Base-by-base conservation (phyloP, 2,888 invertebrate genomes). In the Plebejus argus region DNA sequence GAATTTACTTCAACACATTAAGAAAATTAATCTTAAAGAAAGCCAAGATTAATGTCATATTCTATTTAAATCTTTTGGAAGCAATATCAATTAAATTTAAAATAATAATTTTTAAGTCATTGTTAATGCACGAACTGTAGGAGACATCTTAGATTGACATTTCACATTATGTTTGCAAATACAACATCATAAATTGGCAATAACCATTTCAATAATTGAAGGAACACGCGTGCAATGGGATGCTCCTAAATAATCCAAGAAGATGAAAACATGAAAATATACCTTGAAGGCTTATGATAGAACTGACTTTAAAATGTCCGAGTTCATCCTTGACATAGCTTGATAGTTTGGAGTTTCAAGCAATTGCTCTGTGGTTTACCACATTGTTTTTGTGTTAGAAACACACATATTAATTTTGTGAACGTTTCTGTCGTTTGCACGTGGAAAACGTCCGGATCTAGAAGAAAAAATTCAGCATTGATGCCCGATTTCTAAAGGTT, bases 151-250 rank as follows among this genome's bases (percentile, higher is more conserved):
- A 53, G 28, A 66, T 66, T 33, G 28, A 72, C 39, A 72, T 72
- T 72, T n/a, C 18, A 18, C 33, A n/a, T 39, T 12, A 7, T 20
- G 8, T 71, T 35, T 15, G 20, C 20, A 45, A 45, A 45, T 12
- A 45, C 45, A 45, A 45, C 45, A 53, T 53, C 3, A 53, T 18
- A 45, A 45, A 72, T 72, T 23, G 18, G 28, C 49, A 49, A 53
- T 49, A 74, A 33, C 28, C 23, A 28, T 53, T 49, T 74, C 18
- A 28, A 28, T 49, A 49, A 74, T 53, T 74, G 12, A 15, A 74
- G 23, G 23, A 74, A 74, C 45, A 23, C 49, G 23, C 28, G 20
- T 53, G 28, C 28, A 74, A 74, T 74, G 53, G 74, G 74, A 74
- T 53, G 53, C 74, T 53, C 15, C 23, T 72, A 72, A 49, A 72